Evolutionary conservation across 2,888 invertebrate species (phyloP).

Genomic region (Digitonthophagus gazella): DNA sequence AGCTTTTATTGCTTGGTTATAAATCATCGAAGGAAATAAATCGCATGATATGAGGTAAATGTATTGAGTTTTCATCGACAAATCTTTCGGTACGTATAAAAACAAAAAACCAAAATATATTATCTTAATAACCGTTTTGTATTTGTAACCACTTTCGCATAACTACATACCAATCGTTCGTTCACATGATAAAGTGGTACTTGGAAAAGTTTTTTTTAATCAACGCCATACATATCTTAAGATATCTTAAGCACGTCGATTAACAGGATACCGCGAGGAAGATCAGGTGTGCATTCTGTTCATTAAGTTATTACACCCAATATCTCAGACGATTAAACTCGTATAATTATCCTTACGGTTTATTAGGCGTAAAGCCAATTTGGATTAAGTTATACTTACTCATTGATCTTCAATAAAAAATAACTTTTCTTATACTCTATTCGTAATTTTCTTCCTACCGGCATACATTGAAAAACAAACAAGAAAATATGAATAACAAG

Average conservation of each 20-base stretch:
- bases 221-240: neutral
- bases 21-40: neutral
- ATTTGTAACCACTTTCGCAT: too few relatives aligned
- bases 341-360: constrained; percentile 10
- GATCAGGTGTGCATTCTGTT: constrained; percentile 11
- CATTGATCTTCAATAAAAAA: neutral
- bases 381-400: neutral
- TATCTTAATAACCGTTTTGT: too few relatives aligned
- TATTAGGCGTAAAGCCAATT: constrained; percentile 10
- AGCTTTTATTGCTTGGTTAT: neutral
- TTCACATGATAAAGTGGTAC: neutral
- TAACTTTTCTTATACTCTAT: too few relatives aligned
- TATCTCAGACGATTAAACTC: constrained; percentile 14
- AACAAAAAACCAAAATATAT: too few relatives aligned
- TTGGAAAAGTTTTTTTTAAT: neutral
- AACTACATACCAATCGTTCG: neutral
- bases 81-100: neutral
- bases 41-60: neutral
- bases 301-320: constrained; percentile 15
- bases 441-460: too few relatives aligned
- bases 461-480: neutral
- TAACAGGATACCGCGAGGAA: neutral
- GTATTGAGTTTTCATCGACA: neutral
- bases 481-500: neutral
- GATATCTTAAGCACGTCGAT: neutral